These are phyloP conservation scores for Physeter macrocephalus DNA, from an alignment of 2,113 vertebrate genomes.

Conservation along the genomic window DNA sequence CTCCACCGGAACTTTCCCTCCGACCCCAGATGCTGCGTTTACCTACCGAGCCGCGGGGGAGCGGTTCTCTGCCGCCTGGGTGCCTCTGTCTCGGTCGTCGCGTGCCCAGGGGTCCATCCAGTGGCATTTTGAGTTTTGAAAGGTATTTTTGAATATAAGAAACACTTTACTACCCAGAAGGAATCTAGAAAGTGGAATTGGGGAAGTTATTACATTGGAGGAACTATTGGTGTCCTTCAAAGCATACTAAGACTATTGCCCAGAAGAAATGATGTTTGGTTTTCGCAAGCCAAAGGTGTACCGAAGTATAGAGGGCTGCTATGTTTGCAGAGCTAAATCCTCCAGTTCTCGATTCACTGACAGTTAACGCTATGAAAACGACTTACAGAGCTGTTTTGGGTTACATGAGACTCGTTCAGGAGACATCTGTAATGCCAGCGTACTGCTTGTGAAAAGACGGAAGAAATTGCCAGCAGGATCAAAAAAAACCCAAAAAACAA, in stretches of 20 bases:
- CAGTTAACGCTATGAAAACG: conserved; percentile 96
- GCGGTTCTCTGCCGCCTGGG: neutral
- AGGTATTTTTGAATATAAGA: neutral
- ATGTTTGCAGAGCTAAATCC: conserved; percentile 98
- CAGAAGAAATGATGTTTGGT: conserved; percentile 92
- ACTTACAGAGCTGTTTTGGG: conserved; percentile 98
- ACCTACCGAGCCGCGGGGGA: neutral
- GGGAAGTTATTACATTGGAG: neutral
- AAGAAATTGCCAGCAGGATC: no score
- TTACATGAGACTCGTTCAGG: conserved; percentile 47
- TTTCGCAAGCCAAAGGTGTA: conserved; percentile 99
- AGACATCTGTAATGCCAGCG: no score
- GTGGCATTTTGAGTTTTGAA: neutral
- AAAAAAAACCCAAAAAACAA: neutral
- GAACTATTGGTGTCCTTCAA: neutral
- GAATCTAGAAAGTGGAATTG: neutral
- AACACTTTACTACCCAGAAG: neutral
- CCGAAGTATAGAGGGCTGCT: conserved; percentile 97
- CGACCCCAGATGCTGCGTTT: neutral
- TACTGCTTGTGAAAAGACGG: no score
- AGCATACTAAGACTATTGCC: conserved; percentile 59
- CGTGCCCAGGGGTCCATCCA: no score
- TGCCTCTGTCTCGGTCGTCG: neutral
- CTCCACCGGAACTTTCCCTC: neutral
- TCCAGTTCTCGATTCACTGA: conserved; percentile 99